Conservation (phyloP, 2,113 vertebrate genomes). For the Rhea pennata region DNA sequence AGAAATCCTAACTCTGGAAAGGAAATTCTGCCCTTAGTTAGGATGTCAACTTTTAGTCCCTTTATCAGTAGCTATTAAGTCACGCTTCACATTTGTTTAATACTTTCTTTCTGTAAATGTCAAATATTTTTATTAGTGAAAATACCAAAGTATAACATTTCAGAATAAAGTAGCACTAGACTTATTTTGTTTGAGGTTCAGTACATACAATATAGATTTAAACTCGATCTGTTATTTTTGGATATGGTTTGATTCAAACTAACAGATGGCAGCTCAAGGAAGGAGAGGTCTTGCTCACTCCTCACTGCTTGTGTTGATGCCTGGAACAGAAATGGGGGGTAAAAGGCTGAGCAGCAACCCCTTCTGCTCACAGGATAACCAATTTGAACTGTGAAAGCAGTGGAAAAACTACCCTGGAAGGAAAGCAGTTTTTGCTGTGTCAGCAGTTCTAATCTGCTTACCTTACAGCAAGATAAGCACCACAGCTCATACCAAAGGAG, state of each 20-base stretch:
- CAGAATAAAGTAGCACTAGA: not conserved
- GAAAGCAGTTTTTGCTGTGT: not conserved
- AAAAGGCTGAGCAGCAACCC: too few relatives aligned
- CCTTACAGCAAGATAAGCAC: not conserved
- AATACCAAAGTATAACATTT: not conserved
- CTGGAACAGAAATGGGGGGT: too few relatives aligned
- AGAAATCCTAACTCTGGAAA: not conserved
- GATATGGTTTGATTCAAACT: not conserved
- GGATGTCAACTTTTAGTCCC: not conserved
- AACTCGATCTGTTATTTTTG: not conserved
- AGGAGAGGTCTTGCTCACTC: not conserved
- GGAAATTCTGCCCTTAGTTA: not conserved
- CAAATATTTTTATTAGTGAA: not conserved
- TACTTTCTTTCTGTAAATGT: not conserved
- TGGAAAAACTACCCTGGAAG: not conserved
- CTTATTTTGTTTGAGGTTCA: not conserved
- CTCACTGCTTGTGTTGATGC: too few relatives aligned
- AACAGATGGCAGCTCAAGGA: not conserved
- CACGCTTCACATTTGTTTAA: not conserved
- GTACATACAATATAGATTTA: not conserved
- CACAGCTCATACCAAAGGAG: not conserved
- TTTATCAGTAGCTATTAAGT: not conserved
- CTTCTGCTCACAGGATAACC: not conserved
- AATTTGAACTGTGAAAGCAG: not conserved
- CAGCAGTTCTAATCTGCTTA: slow-evolving; percentile 1